phyloP scores from a whole-genome alignment of 1,140 invertebrate genomes.

The Heliconius hewitsoni region DNA sequence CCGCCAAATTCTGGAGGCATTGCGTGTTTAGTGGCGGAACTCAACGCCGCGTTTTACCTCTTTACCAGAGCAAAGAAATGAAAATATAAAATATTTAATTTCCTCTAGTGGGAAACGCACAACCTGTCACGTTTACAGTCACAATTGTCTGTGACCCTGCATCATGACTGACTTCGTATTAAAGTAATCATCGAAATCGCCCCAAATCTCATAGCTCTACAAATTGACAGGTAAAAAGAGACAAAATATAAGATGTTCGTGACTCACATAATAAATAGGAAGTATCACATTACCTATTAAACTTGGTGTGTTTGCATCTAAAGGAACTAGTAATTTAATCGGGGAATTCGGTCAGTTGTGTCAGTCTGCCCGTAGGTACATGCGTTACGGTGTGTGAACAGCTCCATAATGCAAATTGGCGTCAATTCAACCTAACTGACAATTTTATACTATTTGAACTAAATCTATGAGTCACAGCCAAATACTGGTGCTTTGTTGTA shows the following conservation, averaged over 20 bases:
- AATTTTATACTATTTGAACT: conserved; percentile 50
- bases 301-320: conserved; percentile 11
- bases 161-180: no score
- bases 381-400: conserved; percentile 43
- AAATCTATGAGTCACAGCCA: conserved; percentile 43
- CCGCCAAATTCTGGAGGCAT: no score
- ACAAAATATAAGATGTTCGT: neutral
- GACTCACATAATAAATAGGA: conserved; percentile 15
- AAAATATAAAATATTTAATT: no score
- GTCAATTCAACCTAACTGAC: conserved; percentile 51
- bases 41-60: no score
- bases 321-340: conserved; percentile 28
- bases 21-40: no score
- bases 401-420: conserved; percentile 50
- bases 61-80: no score
- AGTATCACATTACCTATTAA: conserved; percentile 15
- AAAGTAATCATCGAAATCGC: no score
- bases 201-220: neutral
- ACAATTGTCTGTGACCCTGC: no score
- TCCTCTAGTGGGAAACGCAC: no score
- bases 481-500: conserved; percentile 9
- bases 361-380: conserved; percentile 25
- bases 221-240: neutral
- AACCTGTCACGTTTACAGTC: no score
- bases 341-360: conserved; percentile 47